A percentile compares a stretch with the other conserved stretches of the same genome.
Conservation (phyloP, 2,888 invertebrate species). For the Pandemis corylana region DNA sequence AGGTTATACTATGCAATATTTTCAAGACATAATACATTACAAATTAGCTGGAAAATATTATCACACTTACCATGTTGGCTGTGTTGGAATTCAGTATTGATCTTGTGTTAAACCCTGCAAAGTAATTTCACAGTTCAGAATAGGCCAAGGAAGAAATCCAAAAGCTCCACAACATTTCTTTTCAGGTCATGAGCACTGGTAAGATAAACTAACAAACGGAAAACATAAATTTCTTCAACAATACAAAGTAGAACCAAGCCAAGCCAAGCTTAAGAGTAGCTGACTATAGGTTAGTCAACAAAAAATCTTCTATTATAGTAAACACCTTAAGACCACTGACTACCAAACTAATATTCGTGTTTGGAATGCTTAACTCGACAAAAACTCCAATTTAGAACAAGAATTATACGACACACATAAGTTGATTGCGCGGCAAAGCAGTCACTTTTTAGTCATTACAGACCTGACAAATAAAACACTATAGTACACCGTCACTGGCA, state of each 20-base stretch:
- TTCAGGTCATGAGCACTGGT: not conserved
- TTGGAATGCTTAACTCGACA: conserved; percentile 4
- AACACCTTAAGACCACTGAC: not conserved
- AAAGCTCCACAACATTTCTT: not conserved
- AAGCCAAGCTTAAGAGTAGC: conserved; percentile 24
- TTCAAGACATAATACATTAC: no score
- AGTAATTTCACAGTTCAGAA: conserved; percentile 13
- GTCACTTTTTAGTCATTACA: conserved; percentile 40
- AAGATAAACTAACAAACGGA: not conserved
- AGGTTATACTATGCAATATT: no score
- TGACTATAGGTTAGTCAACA: conserved; percentile 33
- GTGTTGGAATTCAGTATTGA: conserved; percentile 40
- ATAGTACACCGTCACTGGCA: conserved; percentile 41
- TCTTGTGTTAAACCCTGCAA: conserved; percentile 31
- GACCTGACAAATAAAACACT: conserved; percentile 43
- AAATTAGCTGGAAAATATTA: not conserved
- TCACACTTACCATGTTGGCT: conserved; percentile 36
- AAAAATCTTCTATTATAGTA: not conserved
- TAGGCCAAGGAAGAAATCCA: not conserved
- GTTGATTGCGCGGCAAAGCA: conserved; percentile 67
- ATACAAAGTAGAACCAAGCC: conserved; percentile 19
- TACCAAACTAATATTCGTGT: not conserved
- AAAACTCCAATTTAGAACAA: conserved; percentile 15
- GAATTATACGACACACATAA: conserved; percentile 46
- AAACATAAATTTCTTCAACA: not conserved